Conservation (phyloP, 1,140 invertebrate genomes). For the Araneus ventricosus region DNA sequence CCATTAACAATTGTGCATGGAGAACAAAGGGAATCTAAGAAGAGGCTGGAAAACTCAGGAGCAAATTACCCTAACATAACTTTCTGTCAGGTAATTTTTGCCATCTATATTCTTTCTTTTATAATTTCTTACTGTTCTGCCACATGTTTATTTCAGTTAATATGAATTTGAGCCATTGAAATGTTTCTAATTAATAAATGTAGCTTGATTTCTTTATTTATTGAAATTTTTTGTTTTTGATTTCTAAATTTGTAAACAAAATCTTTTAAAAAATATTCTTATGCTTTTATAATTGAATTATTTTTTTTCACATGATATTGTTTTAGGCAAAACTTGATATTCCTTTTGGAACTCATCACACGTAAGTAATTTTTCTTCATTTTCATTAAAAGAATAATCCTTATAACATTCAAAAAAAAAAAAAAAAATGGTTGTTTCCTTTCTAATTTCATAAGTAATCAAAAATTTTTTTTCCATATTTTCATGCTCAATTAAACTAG, state of each 20-base stretch:
- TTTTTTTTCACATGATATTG: neutral
- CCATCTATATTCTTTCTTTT: neutral
- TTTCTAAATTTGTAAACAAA: conserved; percentile 41
- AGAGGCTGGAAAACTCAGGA: conserved; percentile 78
- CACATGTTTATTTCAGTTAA: neutral
- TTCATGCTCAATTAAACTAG: no score
- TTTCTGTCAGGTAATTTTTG: conserved; percentile 79
- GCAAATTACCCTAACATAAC: conserved; percentile 78
- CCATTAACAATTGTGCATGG: conserved; percentile 90
- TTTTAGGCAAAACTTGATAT: conserved; percentile 79
- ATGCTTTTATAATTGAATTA: neutral
- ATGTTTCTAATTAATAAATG: no score
- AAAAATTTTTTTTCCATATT: no score
- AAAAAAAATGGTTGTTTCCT: no score
- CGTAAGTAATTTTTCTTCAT: conserved; percentile 81
- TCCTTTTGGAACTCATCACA: conserved; percentile 93
- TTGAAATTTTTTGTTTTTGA: neutral
- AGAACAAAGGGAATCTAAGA: conserved; percentile 83
- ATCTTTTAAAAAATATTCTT: no score
- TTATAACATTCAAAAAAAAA: no score
- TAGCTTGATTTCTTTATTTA: neutral
- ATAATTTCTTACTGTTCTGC: neutral
- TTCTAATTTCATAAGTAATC: no score
- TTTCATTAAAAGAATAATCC: no score
- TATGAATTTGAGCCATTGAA: neutral